These are phyloP conservation scores for Ips typographus DNA, from an alignment of 1,140 invertebrate genomes.

Conservation along the genomic window DNA sequence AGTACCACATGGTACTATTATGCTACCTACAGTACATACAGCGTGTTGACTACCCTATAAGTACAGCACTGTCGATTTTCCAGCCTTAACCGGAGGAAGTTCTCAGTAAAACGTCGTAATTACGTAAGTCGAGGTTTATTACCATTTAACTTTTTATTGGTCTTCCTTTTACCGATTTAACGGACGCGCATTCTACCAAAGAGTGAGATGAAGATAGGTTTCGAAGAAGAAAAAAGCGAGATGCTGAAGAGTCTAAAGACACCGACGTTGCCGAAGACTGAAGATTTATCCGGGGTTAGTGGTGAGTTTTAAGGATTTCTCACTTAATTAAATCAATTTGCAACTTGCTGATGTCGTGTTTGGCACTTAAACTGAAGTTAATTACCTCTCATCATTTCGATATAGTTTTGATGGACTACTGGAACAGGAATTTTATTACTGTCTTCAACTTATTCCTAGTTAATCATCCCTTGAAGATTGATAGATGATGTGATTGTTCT, in stretches of 20 bases:
- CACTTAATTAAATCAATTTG: too few relatives aligned
- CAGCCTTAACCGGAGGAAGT: background rate
- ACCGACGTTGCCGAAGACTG: slow-evolving; percentile 18
- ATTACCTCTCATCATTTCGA: too few relatives aligned
- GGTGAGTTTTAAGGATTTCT: too few relatives aligned
- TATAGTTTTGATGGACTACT: too few relatives aligned
- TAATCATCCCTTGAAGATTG: slow-evolving; percentile 3
- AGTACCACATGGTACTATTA: too few relatives aligned
- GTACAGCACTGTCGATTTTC: background rate
- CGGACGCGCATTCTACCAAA: slow-evolving; percentile 29
- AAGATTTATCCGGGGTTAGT: too few relatives aligned
- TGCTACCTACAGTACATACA: too few relatives aligned
- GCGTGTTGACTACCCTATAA: background rate
- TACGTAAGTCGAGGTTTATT: slow-evolving; percentile 36
- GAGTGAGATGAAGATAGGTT: slow-evolving; percentile 22
- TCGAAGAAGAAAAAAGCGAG: slow-evolving; percentile 12
- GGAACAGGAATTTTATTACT: too few relatives aligned
- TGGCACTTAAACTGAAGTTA: too few relatives aligned
- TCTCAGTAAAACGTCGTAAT: slow-evolving; percentile 26
- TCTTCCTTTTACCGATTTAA: slow-evolving; percentile 37
- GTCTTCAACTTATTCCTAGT: background rate
- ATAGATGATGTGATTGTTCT: too few relatives aligned
- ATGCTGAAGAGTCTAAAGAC: slow-evolving; percentile 10
- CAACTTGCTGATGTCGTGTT: too few relatives aligned
- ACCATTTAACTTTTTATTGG: slow-evolving; percentile 35